phyloP scores from a whole-genome alignment of 2,888 invertebrate genomes.

The Mesorhabditis sp. region DNA sequence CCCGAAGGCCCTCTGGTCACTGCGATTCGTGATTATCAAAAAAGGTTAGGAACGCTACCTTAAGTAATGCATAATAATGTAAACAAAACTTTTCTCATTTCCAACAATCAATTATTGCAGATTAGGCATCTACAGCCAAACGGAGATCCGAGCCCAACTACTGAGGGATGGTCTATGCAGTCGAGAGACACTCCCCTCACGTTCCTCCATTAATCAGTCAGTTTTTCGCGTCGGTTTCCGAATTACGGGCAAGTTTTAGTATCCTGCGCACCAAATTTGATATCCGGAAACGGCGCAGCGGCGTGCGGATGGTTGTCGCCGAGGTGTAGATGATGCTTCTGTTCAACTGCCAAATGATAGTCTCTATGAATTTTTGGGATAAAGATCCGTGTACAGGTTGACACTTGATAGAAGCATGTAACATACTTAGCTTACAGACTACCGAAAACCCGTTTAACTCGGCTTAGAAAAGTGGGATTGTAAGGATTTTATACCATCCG shows the following conservation, averaged over 20 bases:
- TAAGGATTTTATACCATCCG: no score
- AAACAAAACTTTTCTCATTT: not conserved
- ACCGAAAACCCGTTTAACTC: no score
- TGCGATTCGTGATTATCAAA: constrained; percentile 52
- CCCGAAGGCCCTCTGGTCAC: constrained; percentile 52
- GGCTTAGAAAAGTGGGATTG: no score
- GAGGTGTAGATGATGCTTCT: no score
- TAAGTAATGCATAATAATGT: not conserved
- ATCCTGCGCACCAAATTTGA: constrained; percentile 55
- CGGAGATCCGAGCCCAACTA: constrained; percentile 54
- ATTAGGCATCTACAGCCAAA: constrained; percentile 53
- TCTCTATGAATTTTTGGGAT: no score
- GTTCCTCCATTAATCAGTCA: constrained; percentile 55
- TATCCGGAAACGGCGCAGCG: constrained; percentile 16
- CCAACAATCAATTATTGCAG: constrained; percentile 12
- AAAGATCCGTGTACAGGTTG: no score
- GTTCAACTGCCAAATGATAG: no score
- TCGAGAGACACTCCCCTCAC: constrained; percentile 52
- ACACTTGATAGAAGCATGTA: no score
- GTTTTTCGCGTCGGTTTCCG: constrained; percentile 10
- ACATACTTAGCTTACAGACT: no score
- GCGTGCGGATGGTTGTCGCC: no score
- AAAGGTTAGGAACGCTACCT: constrained; percentile 17
- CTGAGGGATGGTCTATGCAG: constrained; percentile 51
- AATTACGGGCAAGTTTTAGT: constrained; percentile 35